Evolutionary conservation across 2,797 vertebrate genomes (phyloP).

Genomic region (Hemitrygon akajei): DNA sequence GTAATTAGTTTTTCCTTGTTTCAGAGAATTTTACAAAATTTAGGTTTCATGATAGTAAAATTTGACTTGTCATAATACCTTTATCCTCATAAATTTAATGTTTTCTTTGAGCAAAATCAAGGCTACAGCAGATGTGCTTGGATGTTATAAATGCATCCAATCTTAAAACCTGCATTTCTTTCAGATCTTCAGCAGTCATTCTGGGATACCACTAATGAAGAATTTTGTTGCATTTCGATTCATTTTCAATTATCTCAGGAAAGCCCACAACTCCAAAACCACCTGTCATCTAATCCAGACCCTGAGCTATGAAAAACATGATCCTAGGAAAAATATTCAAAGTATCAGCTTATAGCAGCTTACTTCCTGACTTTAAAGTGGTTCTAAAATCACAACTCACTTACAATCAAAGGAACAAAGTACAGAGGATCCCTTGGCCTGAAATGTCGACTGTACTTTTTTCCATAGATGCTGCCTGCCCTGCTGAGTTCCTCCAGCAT

Average conservation of each 20-base stretch:
- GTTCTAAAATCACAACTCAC: neutral
- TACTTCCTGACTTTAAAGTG: neutral
- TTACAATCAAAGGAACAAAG: neutral
- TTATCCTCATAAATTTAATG: neutral
- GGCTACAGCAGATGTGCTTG: neutral
- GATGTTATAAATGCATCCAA: neutral
- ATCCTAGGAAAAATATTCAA: neutral
- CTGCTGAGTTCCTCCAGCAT: too few species aligned
- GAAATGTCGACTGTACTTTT: too few species aligned
- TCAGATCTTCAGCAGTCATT: neutral
- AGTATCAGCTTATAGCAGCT: neutral
- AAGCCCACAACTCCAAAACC: neutral
- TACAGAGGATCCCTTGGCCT: too few species aligned
- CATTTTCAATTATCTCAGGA: neutral
- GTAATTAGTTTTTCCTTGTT: neutral
- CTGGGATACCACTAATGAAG: neutral
- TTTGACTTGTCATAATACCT: neutral
- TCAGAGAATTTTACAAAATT: neutral
- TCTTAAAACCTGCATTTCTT: neutral
- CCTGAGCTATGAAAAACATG: neutral
- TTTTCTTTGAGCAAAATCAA: too few species aligned
- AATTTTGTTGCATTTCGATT: neutral
- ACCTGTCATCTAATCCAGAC: neutral
- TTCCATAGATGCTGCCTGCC: too few species aligned
- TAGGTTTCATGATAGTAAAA: too few species aligned